Evolutionary conservation across 1,140 invertebrate species (phyloP), one percentile per base, ranked within the genome.

Genomic region (Cherax destructor): DNA sequence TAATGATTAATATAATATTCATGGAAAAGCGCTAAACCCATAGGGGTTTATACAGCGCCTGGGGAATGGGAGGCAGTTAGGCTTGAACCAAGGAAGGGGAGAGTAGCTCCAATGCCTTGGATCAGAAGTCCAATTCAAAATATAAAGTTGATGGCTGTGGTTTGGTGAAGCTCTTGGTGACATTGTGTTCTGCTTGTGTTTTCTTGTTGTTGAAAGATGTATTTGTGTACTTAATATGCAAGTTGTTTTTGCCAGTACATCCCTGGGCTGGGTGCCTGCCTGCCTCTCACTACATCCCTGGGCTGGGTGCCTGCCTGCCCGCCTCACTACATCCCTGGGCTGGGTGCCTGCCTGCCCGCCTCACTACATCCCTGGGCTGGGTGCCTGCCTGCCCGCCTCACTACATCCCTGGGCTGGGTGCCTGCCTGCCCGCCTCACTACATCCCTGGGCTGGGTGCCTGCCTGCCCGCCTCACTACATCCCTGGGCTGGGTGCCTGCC

Each of bases 131-230:
- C 52, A 83, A 83, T 61, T 18, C 56, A 47, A 61, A 47, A 80
- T n/a, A 52, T 50, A 83, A 83, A 41, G 47, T 91, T 85, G 49
- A 77, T 52, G 89, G 76, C 83, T 91, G 74, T 79, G 47, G 83
- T 86, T 86, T 78, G 74, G 76, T 79, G 24, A 91, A 78, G 74
- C 83, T 91, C 89, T 91, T 86, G 89, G 83, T 91, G 89, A 91
- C 41, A 85, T 69, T 84, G 86, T 89, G 83, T 85, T 91, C 83
- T 91, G 83, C 89, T 91, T 91, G 89, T 91, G 78, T 83, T 84
- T 91, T 76, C 89, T 86, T 61, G 89, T 83, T 86, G 89, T 85
- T 88, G 65, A 77, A 91, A 69, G 83, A 69, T 91, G 72, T 84
- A 69, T 78, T 78, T 56, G 89, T 85, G 89, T 91, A 91, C 89